Base-by-base conservation (phyloP, 2,113 vertebrate genomes). In the Nothoprocta perdicaria region DNA sequence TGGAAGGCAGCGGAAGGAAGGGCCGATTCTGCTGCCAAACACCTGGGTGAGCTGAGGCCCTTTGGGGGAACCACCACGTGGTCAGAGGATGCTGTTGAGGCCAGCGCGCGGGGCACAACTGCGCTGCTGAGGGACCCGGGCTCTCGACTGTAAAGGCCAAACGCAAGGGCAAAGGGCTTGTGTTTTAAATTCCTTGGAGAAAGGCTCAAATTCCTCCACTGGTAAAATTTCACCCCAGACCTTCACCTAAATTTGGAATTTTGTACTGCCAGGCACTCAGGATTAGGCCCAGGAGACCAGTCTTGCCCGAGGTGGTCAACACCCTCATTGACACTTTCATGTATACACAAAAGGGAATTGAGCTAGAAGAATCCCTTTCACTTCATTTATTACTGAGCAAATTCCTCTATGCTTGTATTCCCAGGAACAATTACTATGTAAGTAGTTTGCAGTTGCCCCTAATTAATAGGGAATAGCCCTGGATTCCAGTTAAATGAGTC, bases 391-490 rank as follows among this genome's bases (percentile, higher is more conserved):
- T 72, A 65, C 29, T 61, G 66, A 61, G 27, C 17, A 52, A 74
- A 33, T 71, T 72, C n/a, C 40, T 85, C 57, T 63, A 4, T 46
- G 62, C 29, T 43, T 52, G 68, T 72, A 14, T 82, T 29, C 45
- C 78, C 29, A 61, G 35, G 40, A 26, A 55, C 23, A 67, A 38
- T 14, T 80, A 13, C 27, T 68, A 53, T 1, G 50, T 14, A 55
- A 31, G 27, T 62, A 85, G 29, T 57, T 93, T 92, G 18, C 23
- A 23, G 38, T 33, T 18, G 5, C 5, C 45, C 14, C 57, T 92
- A 81, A 91, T 94, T 91, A 88, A 72, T 50, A 43, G 48, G 17
- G 5, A 81, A 61, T 81, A 57, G 40, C 38, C 41, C 38, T 40
- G 63, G 33, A 22, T 55, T 29, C 21, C 65, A 77, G 19, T 60